A percentile compares a stretch with the other conserved stretches of the same genome.
Conservation (phyloP, 2,113 vertebrate species). For the Anguilla rostrata region DNA sequence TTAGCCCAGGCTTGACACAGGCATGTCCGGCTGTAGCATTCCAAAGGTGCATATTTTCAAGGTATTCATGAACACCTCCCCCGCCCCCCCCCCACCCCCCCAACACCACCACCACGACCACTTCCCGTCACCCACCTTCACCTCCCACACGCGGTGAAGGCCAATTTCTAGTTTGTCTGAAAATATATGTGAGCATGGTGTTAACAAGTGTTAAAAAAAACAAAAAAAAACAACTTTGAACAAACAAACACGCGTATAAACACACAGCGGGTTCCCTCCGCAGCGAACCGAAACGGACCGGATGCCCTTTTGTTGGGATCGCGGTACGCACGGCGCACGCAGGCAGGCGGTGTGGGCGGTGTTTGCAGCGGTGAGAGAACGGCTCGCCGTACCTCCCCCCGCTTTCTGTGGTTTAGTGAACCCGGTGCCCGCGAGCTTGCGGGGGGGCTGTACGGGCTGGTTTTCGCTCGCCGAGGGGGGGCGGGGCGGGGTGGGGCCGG, state of each 20-base stretch:
- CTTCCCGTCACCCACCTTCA: not conserved
- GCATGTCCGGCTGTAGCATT: not conserved
- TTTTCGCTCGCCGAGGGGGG: not conserved
- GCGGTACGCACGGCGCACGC: not conserved
- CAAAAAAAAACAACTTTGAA: not conserved
- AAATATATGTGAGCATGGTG: not conserved
- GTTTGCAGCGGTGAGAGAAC: not conserved
- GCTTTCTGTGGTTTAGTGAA: not conserved
- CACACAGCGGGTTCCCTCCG: not conserved
- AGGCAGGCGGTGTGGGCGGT: not conserved
- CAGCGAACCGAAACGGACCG: not conserved
- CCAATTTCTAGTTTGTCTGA: constrained; percentile 31
- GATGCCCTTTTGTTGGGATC: not conserved
- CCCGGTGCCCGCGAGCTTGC: not conserved
- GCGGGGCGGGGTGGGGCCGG: too few species aligned
- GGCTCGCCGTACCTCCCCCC: not conserved
- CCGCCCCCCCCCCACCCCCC: not conserved
- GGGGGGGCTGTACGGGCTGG: not conserved
- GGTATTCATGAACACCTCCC: not conserved
- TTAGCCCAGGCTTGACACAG: not conserved
- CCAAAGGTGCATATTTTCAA: not conserved
- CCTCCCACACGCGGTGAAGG: not conserved
- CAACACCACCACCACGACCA: not conserved
- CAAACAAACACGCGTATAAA: not conserved
- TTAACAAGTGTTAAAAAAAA: not conserved